These are phyloP conservation scores for Habropoda laboriosa DNA, from an alignment of 1,140 invertebrate species.

Conservation along the genomic window DNA sequence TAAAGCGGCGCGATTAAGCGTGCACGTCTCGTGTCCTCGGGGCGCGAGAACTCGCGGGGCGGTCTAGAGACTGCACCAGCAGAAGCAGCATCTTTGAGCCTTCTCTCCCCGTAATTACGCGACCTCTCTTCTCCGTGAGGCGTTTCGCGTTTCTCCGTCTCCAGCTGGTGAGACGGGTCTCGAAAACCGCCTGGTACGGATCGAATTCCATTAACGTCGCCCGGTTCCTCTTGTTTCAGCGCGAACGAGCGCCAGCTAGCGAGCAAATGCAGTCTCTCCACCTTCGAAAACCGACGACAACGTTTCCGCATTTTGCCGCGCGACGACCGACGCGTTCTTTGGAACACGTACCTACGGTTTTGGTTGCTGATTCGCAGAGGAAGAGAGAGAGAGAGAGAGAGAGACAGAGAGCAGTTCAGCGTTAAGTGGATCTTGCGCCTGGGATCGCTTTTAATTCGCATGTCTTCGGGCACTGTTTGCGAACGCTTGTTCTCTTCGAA, in stretches of 20 bases:
- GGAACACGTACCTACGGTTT: not conserved
- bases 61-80: constrained; percentile 44
- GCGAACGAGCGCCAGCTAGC: constrained; percentile 15
- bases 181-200: constrained; percentile 58
- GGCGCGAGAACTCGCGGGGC: constrained; percentile 41
- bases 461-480: not conserved
- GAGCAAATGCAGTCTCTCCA: not conserved
- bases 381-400: not conserved
- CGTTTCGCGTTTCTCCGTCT: constrained; percentile 56
- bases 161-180: constrained; percentile 45
- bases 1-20: constrained; percentile 62
- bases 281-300: constrained; percentile 36
- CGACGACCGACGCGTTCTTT: constrained; percentile 2
- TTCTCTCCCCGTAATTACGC: constrained; percentile 66
- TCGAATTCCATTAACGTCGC: constrained; percentile 69
- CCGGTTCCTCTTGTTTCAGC: constrained; percentile 14
- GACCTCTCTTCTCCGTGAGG: constrained; percentile 46
- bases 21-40: constrained; percentile 59
- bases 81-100: constrained; percentile 65
- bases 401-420: not conserved
- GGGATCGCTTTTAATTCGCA: constrained; percentile 32
- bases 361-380: not conserved
- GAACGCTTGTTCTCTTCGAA: not conserved
- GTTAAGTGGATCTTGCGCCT: constrained; percentile 25
- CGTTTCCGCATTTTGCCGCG: constrained; percentile 44